Base-by-base conservation (phyloP, 2,113 vertebrate genomes). In the Colossoma macropomum region DNA sequence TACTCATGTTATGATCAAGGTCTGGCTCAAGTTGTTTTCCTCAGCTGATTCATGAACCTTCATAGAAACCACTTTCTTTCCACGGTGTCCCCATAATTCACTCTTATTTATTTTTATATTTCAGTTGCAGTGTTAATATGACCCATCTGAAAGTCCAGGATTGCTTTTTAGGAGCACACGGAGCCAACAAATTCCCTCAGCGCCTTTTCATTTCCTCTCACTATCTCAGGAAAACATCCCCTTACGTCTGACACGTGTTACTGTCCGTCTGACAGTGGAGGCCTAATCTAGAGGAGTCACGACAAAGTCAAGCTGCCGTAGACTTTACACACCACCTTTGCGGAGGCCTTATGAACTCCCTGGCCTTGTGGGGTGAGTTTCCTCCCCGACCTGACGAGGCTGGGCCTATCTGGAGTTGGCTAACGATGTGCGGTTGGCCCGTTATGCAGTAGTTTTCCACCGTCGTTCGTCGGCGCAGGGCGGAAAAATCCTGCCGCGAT, bases 141-240 rank as follows among this genome's bases (percentile, higher is more conserved):
- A 27, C 17, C 16, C 1, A n/a, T 79, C 34, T 85, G 48, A 90
- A 91, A 89, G 79, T 89, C 90, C 81, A 59, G 69, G 2, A 17
- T 87, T 89, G 60, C 85, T 78, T 85, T 34, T 59, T 38, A 52
- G 15, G 38, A 60, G 56, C 1, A n/a, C 9, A 15, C 80, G 69
- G 0, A 25, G 72, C 60, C 74, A 79, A 75, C 17, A 34, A 23
- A 80, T 54, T 27, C 80, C 63, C 73, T n/a, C 85, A 73, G 85
- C 34, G 50, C 52, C n/a, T 52, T 84, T 87, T 89, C 59, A 87
- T 78, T 87, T 86, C 77, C 81, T 28, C 21, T 65, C 23, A 11
- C 15, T 15, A 19, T 3, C 71, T 0, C 19, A 8, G 28, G 30
- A 74, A 27, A 65, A 65, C 15, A 74, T 17, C 38, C 56, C 13